phyloP scores from a whole-genome alignment of 2,797 vertebrate species.

The Cirrhinus molitorella region DNA sequence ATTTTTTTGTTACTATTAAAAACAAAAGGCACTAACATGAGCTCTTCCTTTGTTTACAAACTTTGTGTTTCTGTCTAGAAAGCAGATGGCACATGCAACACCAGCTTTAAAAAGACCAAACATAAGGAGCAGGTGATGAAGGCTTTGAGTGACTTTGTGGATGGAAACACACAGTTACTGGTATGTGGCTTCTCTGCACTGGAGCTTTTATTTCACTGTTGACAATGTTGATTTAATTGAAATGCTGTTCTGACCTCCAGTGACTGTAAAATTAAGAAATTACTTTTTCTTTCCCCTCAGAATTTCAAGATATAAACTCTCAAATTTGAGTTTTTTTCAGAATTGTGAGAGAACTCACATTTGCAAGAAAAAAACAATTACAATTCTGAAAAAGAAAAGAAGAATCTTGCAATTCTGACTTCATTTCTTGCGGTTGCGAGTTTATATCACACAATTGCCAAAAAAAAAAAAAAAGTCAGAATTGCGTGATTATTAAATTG shows the following conservation, averaged over 20 bases:
- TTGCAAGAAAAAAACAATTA: no score
- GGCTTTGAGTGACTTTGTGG: conserved; percentile 80
- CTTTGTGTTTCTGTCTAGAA: conserved; percentile 68
- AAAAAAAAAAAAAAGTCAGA: no score
- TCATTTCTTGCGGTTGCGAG: no score
- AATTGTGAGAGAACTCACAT: no score
- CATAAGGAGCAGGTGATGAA: conserved; percentile 80
- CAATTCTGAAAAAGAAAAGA: no score
- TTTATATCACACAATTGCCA: no score
- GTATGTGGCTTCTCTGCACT: conserved; percentile 64
- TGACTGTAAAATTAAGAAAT: not conserved
- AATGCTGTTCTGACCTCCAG: not conserved
- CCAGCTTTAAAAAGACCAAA: conserved; percentile 85
- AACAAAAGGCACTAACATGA: not conserved
- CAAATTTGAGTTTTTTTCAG: no score
- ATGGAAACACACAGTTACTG: conserved; percentile 77
- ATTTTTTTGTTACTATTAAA: not conserved
- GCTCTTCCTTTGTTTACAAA: not conserved
- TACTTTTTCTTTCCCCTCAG: no score
- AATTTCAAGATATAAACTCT: no score
- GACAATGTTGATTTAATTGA: not conserved
- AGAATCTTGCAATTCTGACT: no score
- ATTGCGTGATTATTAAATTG: no score
- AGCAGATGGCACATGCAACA: conserved; percentile 83
- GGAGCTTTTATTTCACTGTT: not conserved